Evolutionary conservation across 2,797 vertebrate genomes (phyloP), one percentile per base, ranked within the genome.

Genomic region (Mormyrus proboscirostris): DNA sequence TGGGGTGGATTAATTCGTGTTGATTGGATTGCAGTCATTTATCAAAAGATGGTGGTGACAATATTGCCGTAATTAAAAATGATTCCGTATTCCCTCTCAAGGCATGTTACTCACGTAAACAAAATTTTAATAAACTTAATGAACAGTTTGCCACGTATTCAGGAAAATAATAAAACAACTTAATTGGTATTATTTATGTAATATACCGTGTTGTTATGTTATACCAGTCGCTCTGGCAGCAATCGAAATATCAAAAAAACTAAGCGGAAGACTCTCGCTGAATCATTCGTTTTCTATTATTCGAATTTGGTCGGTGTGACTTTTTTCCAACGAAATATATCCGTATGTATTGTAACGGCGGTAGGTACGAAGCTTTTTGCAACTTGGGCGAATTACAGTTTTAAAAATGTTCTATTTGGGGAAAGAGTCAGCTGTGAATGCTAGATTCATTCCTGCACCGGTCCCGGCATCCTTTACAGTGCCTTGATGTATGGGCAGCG

Each of bases 401-500:
- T 89, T 85, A 90, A 89, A 89, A 90, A 90, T 88, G 88, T 50
- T 87, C 89, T 22, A 19, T 62, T 90, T 88, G 1, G 84, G 44
- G 44, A 85, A 90, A 91, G 89, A 91, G 90, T 90, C 90, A 2
- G 41, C 19, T 84, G 89, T 91, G 41, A 89, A 90, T 90, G 65
- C 90, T 88, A 93, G 93, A 95, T 94, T 90, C 93, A 95, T 94
- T 93, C 93, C 91, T 93, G 93, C 93, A 92, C 94, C 93, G 92
- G 91, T 88, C 65, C 65, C 82, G 41, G 49, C 19, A 62, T 88
- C 89, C 90, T 86, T 91, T 87, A 90, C 91, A 90, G 93, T 90
- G 91, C 92, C 91, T 92, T 94, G 93, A 95, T 95, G 92, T 93
- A 95, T 94, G 94, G 93, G 91, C 88, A 86, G 89, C 91, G 88